Conservation (phyloP, 2,797 vertebrate species). For the Atherinosoma microstoma region DNA sequence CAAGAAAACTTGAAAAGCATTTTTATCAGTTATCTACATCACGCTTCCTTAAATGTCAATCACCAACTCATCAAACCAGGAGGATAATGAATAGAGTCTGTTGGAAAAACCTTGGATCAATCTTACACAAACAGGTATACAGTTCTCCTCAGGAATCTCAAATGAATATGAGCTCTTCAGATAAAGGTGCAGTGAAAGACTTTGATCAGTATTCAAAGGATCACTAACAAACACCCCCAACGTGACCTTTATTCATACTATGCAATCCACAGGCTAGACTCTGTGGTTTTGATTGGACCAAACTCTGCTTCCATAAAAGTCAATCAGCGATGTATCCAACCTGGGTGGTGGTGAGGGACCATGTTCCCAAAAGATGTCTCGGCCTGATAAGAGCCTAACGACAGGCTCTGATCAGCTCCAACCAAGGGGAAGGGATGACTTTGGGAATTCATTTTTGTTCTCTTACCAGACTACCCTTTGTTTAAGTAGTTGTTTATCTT, state of each 20-base stretch:
- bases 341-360: constrained; percentile 33
- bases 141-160: constrained; percentile 13
- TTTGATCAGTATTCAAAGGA: constrained; percentile 66
- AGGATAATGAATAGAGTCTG: constrained; percentile 16
- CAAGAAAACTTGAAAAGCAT: not conserved
- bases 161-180: constrained; percentile 32
- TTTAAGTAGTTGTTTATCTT: constrained; percentile 34
- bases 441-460: constrained; percentile 31
- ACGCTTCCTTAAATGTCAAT: constrained; percentile 33
- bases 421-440: constrained; percentile 48
- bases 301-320: constrained; percentile 47
- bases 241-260: constrained; percentile 36
- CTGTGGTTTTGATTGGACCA: constrained; percentile 32
- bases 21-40: constrained; percentile 12
- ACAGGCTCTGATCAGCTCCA: constrained; percentile 68
- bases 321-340: constrained; percentile 58
- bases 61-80: constrained; percentile 10
- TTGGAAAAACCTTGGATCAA: constrained; percentile 47
- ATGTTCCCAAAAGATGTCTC: constrained; percentile 65
- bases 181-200: constrained; percentile 53
- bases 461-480: constrained; percentile 26
- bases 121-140: constrained; percentile 24
- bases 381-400: constrained; percentile 64
- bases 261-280: constrained; percentile 12
- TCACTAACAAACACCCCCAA: constrained; percentile 37